Conservation (phyloP, 2,113 vertebrate genomes). For the Pachyramphus minor region DNA sequence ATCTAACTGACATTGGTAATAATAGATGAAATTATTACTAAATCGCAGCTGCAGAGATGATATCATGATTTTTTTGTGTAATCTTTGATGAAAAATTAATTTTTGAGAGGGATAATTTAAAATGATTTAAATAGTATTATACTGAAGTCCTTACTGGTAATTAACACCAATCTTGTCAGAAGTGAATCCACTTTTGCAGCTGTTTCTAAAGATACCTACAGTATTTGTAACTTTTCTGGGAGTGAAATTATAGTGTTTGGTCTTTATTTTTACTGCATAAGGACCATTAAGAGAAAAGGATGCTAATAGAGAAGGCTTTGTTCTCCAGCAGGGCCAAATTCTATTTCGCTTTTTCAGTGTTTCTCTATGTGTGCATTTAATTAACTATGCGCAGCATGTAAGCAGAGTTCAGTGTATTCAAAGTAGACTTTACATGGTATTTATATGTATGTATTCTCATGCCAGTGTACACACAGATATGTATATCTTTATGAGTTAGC, state of each 20-base stretch:
- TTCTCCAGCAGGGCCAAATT: conserved; percentile 44
- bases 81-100: conserved; percentile 84
- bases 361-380: conserved; percentile 11
- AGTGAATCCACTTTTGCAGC: conserved; percentile 80
- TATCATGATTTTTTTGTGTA: conserved; percentile 87
- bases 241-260: conserved; percentile 77
- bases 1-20: conserved; percentile 91
- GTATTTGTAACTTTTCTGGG: conserved; percentile 77
- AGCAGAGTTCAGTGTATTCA: not conserved
- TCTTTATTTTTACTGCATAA: conserved; percentile 76
- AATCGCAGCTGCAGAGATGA: conserved; percentile 89
- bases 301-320: conserved; percentile 68
- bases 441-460: not conserved
- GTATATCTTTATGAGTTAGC: conserved; percentile 16
- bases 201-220: conserved; percentile 81
- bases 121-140: conserved; percentile 87
- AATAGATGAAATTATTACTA: conserved; percentile 92
- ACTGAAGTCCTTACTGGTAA: conserved; percentile 81
- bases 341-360: conserved; percentile 1
- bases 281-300: conserved; percentile 67
- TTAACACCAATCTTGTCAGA: conserved; percentile 83
- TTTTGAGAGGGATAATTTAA: conserved; percentile 86
- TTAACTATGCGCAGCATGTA: conserved; percentile 19
- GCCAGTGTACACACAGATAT: conserved; percentile 1
- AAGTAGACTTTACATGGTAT: not conserved